A percentile compares a stretch with the other conserved stretches of the same genome.
Evolutionary conservation across 2,888 invertebrate species (phyloP).

Genomic region (Drosophila ezoana): DNA sequence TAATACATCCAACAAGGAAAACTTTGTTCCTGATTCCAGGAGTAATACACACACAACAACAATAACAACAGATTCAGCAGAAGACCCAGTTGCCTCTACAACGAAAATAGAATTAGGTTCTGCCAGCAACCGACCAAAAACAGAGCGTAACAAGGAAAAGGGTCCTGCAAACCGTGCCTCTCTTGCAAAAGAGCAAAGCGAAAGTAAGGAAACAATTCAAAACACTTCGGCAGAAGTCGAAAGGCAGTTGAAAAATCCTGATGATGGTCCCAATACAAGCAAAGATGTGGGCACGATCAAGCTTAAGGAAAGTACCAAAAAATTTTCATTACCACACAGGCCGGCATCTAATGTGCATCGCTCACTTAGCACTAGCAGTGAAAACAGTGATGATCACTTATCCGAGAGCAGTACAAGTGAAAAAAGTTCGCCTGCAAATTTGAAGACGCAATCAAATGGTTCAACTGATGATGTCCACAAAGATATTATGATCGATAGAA

Average conservation of each 20-base stretch:
- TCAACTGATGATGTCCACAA: conserved; percentile 42
- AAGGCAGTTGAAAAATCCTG: conserved; percentile 35
- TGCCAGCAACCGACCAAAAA: conserved; percentile 78
- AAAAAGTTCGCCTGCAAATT: conserved; percentile 82
- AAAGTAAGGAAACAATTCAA: conserved; percentile 39
- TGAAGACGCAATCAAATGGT: conserved; percentile 61
- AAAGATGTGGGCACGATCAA: conserved; percentile 1
- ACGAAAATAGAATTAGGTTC: conserved; percentile 77
- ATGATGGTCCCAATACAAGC: conserved; percentile 21
- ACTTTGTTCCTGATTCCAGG: conserved; percentile 64
- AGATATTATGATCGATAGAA: conserved; percentile 37
- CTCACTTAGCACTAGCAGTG: conserved; percentile 72
- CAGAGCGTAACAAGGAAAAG: conserved; percentile 84
- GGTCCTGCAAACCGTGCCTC: conserved; percentile 82
- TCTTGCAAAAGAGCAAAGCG: conserved; percentile 38
- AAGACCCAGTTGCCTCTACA: conserved; percentile 53
- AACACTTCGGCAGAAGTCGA: conserved; percentile 18
- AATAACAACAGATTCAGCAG: conserved; percentile 36
- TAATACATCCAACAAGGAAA: conserved; percentile 68
- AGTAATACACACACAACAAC: conserved; percentile 45
- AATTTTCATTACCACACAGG: conserved; percentile 38
- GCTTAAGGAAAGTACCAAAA: conserved; percentile 27
- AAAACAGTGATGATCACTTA: conserved; percentile 69
- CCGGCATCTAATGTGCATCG: conserved; percentile 54
- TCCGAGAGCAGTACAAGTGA: conserved; percentile 82